Evolutionary conservation across 2,888 invertebrate genomes (phyloP).

Genomic region (Sinohyriopsis cumingii): DNA sequence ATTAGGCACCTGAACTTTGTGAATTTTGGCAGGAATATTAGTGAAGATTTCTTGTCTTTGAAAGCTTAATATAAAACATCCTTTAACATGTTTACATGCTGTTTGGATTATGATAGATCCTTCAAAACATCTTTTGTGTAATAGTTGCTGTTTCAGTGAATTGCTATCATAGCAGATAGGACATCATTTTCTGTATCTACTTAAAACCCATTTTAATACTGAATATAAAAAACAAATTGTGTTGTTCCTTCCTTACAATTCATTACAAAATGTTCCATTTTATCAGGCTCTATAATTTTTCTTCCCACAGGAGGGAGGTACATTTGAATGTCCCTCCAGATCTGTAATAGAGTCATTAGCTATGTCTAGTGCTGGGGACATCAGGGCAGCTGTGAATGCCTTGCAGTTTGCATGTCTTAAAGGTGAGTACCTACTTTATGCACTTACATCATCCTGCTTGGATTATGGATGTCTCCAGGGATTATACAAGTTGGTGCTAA

Average conservation of each 20-base stretch:
- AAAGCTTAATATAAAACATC: no score
- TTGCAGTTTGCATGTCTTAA: conserved; percentile 85
- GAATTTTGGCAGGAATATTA: no score
- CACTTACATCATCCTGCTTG: background rate
- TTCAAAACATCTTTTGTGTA: no score
- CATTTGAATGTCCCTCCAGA: conserved; percentile 52
- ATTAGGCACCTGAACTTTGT: no score
- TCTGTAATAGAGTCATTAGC: conserved; percentile 65
- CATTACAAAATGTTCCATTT: background rate
- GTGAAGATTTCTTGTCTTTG: no score
- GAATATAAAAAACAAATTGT: no score
- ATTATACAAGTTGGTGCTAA: background rate
- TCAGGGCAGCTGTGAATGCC: conserved; percentile 87
- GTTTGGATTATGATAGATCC: no score
- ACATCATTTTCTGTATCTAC: no score
- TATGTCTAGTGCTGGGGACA: conserved; percentile 78
- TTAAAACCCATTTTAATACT: no score
- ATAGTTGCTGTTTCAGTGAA: no score
- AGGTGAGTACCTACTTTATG: conserved; percentile 74
- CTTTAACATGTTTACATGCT: no score
- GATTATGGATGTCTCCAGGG: background rate
- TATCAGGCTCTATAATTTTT: background rate
- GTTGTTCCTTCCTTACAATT: background rate
- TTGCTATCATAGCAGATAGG: no score
- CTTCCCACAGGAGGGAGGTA: conserved; percentile 35